Evolutionary conservation across 1,140 invertebrate species (phyloP), one percentile per base, ranked within the genome.

Genomic region (Archivesica marissinica): DNA sequence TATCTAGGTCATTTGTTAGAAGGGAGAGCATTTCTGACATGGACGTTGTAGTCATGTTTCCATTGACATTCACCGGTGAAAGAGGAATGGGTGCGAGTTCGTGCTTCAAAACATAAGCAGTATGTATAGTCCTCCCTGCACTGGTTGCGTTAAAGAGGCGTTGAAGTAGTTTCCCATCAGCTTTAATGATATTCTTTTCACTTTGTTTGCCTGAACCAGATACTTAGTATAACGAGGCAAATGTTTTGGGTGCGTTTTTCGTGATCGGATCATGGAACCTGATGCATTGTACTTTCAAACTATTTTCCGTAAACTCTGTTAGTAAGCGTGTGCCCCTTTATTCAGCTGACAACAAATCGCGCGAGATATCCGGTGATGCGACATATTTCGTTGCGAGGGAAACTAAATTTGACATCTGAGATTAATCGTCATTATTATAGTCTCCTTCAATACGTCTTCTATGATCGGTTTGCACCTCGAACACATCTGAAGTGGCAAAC

Each of bases 111-210:
- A 74, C 70, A n/a, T 13, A n/a, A n/a, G n/a, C 33, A 20, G 28
- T 72, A n/a, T 72, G 20, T 20, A 72, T 38, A 11, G 39, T 28
- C 50, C 7, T 25, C 23, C 41, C 70, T 28, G 41, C 41, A 74
- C 50, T 74, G 25, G 70, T 44, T 47, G 70, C 70, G 30, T 74
- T 74, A 38, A 74, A 74, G 20, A 74, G 41, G 13, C 68, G 13
- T 72, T 41, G n/a, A 20, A 39, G 33, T n/a, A 74, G 33, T 30
- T 74, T 74, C 50, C 70, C n/a, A 44, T 74, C 70, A 47, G 70
- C 70, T 74, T 74, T 74, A 44, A 47, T 30, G 15, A 74, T n/a
- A 6, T 56, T 44, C 17, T 20, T n/a, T 38, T 20, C 33, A 13
- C 30, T 44, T 25, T 74, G 38, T 33, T 52, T 74, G 1, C n/a